phyloP scores from a whole-genome alignment of 1,140 invertebrate genomes.

The Caenorhabditis inopinata region DNA sequence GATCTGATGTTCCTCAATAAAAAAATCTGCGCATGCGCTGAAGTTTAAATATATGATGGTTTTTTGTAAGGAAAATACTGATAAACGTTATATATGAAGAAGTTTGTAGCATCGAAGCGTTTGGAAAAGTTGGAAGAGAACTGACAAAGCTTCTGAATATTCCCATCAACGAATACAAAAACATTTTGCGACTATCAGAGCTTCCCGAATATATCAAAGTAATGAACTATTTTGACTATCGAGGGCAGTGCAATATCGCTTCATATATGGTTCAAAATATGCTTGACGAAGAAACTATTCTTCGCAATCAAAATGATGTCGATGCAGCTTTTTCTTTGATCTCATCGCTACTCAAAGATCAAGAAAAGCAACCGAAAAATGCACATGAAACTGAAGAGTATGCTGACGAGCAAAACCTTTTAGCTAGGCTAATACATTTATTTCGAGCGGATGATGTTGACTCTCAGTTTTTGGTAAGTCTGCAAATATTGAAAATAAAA shows the following conservation, averaged over 20 bases:
- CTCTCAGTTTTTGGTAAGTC: constrained; percentile 79
- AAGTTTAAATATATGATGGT: too few relatives aligned
- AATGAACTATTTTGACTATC: constrained; percentile 80
- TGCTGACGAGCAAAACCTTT: constrained; percentile 88
- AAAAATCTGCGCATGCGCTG: too few relatives aligned
- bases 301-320: constrained; percentile 83
- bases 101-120: constrained; percentile 67
- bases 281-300: constrained; percentile 77
- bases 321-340: constrained; percentile 78
- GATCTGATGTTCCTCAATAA: too few relatives aligned
- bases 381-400: constrained; percentile 78
- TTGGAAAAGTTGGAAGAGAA: constrained; percentile 83
- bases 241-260: constrained; percentile 82
- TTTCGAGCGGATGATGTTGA: constrained; percentile 81
- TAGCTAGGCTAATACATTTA: constrained; percentile 86
- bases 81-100: too few relatives aligned
- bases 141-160: constrained; percentile 87
- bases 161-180: constrained; percentile 87
- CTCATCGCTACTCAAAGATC: constrained; percentile 82
- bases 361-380: constrained; percentile 75
- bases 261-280: constrained; percentile 80
- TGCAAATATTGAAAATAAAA: not conserved
- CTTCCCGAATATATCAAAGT: constrained; percentile 44
- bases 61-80: too few relatives aligned
- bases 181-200: constrained; percentile 70